Conservation (phyloP, 2,113 vertebrate species). For the Actenoides hombroni region DNA sequence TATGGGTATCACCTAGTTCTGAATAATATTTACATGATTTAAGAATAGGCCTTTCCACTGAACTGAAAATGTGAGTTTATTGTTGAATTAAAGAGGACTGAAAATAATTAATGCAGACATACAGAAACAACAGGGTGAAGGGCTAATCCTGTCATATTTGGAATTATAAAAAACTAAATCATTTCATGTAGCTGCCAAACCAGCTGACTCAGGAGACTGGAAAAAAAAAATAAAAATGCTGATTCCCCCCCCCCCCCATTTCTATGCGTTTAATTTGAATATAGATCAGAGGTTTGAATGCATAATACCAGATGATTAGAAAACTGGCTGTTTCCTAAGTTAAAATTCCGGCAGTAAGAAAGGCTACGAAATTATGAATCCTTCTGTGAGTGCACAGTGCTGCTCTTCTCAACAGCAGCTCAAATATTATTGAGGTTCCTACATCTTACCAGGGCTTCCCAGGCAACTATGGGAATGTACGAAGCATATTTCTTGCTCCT, state of each 20-base stretch:
- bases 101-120: conserved; percentile 44
- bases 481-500: neutral
- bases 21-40: conserved; percentile 20
- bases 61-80: conserved; percentile 39
- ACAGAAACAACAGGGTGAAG: conserved; percentile 33
- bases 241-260: neutral
- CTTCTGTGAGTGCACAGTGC: neutral
- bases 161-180: neutral
- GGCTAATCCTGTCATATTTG: conserved; percentile 2
- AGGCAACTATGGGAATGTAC: neutral
- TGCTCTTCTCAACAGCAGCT: neutral
- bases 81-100: conserved; percentile 18
- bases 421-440: neutral
- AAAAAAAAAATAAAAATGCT: neutral
- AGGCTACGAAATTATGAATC: neutral
- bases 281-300: neutral
- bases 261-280: neutral
- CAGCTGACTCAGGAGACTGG: neutral
- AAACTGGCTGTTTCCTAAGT: neutral
- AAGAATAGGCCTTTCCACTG: neutral
- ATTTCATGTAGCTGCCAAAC: conserved; percentile 29
- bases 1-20: neutral
- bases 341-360: neutral
- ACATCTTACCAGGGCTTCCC: neutral
- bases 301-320: neutral